Conservation (phyloP, 2,797 vertebrate species). For the Schizothorax lantsangensis region DNA sequence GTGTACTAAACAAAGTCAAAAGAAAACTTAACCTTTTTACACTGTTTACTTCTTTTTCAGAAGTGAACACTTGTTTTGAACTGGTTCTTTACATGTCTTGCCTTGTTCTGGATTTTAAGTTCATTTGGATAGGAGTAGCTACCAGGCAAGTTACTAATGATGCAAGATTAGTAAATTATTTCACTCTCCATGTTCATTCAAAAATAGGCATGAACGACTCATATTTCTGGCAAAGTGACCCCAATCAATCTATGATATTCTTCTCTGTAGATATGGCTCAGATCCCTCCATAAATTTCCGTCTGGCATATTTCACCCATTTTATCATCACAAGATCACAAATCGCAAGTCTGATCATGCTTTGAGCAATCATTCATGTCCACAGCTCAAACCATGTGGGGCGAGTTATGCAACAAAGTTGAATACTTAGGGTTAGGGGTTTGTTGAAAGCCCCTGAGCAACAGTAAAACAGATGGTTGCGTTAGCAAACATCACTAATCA, state of each 20-base stretch:
- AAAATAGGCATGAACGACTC: neutral
- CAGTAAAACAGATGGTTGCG: neutral
- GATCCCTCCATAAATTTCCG: neutral
- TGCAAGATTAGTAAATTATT: neutral
- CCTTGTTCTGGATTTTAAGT: neutral
- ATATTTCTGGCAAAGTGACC: neutral
- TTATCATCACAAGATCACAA: neutral
- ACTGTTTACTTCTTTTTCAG: too few species aligned
- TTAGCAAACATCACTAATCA: conserved; percentile 9
- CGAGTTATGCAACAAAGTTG: neutral
- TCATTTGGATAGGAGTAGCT: neutral
- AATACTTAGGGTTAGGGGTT: neutral
- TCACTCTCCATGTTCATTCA: neutral
- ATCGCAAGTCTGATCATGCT: neutral
- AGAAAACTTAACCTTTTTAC: neutral
- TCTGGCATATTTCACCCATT: neutral
- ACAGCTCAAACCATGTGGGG: neutral
- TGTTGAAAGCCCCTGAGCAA: neutral
- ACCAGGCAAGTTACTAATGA: neutral
- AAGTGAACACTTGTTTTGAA: neutral
- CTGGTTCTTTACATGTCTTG: neutral
- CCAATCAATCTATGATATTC: neutral
- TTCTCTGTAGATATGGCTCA: neutral
- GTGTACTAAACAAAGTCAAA: too few species aligned
- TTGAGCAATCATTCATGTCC: neutral